Conservation (phyloP, 1,140 invertebrate species). For the Drosophila pruinosa region DNA sequence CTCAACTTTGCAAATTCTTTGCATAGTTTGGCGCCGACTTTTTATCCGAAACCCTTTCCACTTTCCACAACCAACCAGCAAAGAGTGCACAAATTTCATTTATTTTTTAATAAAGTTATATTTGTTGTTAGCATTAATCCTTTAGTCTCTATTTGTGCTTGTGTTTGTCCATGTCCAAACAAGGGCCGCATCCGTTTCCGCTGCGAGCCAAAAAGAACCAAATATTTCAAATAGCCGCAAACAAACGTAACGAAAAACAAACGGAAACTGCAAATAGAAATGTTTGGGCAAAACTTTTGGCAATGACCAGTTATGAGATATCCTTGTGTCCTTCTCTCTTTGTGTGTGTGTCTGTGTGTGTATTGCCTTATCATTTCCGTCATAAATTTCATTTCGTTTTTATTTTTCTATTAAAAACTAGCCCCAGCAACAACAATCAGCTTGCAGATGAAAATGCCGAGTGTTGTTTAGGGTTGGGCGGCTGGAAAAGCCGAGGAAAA, state of each 20-base stretch:
- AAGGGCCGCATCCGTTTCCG: slow-evolving; percentile 75
- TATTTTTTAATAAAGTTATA: slow-evolving; percentile 82
- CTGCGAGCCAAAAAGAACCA: slow-evolving; percentile 29
- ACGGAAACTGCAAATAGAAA: slow-evolving; percentile 73
- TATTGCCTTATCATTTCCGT: slow-evolving; percentile 76
- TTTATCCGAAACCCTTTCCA: slow-evolving; percentile 19
- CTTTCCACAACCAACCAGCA: slow-evolving; percentile 11
- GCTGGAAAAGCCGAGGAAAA: slow-evolving; percentile 10
- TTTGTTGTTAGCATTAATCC: slow-evolving; percentile 76
- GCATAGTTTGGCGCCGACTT: slow-evolving; percentile 55
- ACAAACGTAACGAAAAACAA: slow-evolving; percentile 45
- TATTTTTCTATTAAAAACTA: slow-evolving; percentile 81
- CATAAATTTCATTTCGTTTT: slow-evolving; percentile 79
- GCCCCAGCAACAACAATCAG: slow-evolving; percentile 27
- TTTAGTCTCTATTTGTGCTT: slow-evolving; percentile 27
- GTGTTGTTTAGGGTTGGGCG: not conserved
- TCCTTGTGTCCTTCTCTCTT: slow-evolving; percentile 20
- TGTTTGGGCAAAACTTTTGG: slow-evolving; percentile 61
- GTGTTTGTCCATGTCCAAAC: slow-evolving; percentile 72
- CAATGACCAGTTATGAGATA: slow-evolving; percentile 51
- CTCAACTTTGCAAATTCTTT: slow-evolving; percentile 53
- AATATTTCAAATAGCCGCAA: slow-evolving; percentile 69
- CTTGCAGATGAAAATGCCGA: not conserved
- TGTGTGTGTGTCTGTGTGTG: slow-evolving; percentile 14
- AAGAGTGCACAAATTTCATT: slow-evolving; percentile 69